Conservation (phyloP, 1,140 invertebrate species). For the Anastrepha obliqua region DNA sequence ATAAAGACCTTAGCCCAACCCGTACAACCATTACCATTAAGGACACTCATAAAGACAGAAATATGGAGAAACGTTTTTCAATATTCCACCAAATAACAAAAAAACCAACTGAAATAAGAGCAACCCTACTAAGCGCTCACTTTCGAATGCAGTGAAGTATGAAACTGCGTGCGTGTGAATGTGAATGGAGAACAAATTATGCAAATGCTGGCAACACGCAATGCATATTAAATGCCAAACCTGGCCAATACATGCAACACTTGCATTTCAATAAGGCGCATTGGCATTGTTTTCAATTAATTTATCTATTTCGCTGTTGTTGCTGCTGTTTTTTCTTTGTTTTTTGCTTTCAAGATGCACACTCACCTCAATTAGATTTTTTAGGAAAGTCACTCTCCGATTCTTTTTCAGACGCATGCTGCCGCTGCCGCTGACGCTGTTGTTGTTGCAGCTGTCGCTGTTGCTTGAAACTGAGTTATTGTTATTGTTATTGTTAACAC, state of each 20-base stretch:
- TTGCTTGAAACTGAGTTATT: slow-evolving; percentile 7
- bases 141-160: background rate
- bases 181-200: background rate
- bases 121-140: background rate
- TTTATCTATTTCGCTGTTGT: background rate
- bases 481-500: slow-evolving; percentile 50
- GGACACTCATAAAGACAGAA: no score
- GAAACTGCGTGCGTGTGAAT: background rate
- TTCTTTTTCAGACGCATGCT: slow-evolving; percentile 72
- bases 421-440: slow-evolving; percentile 52
- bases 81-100: background rate
- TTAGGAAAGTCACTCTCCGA: slow-evolving; percentile 71
- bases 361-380: slow-evolving; percentile 71
- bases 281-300: background rate
- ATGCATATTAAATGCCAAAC: slow-evolving; percentile 20
- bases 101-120: background rate
- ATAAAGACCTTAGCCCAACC: no score
- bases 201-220: background rate
- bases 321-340: slow-evolving; percentile 29
- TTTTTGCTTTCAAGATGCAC: background rate
- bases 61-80: background rate
- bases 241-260: background rate
- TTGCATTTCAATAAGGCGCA: background rate
- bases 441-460: slow-evolving; percentile 44
- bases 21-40: no score